Evolutionary conservation across 2,888 invertebrate genomes (phyloP).

Genomic region (Tenthredo mesomela): DNA sequence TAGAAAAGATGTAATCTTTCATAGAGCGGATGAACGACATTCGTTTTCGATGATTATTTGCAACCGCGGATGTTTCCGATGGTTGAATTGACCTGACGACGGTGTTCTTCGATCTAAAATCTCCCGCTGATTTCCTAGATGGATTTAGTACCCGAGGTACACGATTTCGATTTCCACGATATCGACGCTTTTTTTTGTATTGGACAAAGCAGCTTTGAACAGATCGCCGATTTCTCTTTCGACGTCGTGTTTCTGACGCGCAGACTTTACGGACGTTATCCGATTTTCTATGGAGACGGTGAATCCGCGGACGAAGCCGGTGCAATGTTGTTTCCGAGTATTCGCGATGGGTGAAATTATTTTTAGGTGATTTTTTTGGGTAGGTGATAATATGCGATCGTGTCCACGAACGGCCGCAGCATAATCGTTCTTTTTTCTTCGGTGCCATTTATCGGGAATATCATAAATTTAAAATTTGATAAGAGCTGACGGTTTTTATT

Average conservation of each 20-base stretch:
- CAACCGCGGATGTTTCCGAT: not conserved
- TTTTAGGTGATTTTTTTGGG: not conserved
- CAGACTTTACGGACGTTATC: not conserved
- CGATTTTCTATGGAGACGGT: not conserved
- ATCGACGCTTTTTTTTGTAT: not conserved
- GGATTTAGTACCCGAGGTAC: not conserved
- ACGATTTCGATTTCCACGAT: not conserved
- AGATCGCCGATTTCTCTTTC: not conserved
- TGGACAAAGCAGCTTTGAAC: constrained; percentile 14
- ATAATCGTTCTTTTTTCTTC: not conserved
- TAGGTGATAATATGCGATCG: not conserved
- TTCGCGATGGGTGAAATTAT: not conserved
- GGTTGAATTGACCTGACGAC: not conserved
- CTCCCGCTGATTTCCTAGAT: not conserved
- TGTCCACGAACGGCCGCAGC: not conserved
- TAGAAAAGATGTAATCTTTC: constrained; percentile 15
- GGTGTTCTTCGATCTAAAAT: not conserved
- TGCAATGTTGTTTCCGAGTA: constrained; percentile 10
- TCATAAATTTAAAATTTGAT: not conserved
- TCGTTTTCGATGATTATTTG: not conserved
- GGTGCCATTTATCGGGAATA: constrained; percentile 14
- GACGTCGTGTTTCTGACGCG: not conserved
- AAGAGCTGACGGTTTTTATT: not conserved
- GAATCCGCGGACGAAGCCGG: constrained; percentile 22
- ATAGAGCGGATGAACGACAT: not conserved